These are phyloP conservation scores for Penelope pileata DNA, from an alignment of 2,113 vertebrate genomes.

Conservation along the genomic window DNA sequence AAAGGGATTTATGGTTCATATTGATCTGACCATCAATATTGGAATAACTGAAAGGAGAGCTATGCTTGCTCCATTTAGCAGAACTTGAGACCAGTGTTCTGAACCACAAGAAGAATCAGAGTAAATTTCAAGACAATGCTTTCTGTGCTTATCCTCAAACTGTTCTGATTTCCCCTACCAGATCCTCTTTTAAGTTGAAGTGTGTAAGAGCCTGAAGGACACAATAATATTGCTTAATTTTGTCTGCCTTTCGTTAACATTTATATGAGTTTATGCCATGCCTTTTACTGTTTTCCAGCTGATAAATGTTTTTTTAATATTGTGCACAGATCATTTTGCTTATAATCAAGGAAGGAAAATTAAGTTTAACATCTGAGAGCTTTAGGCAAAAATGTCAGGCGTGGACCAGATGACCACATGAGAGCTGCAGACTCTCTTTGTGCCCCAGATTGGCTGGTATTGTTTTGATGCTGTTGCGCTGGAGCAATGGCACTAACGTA, in stretches of 20 bases:
- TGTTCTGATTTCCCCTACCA: neutral
- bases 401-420: conserved; percentile 39
- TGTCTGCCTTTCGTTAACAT: conserved; percentile 52
- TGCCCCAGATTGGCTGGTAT: conserved; percentile 62
- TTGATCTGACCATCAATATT: neutral
- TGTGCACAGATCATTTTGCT: conserved; percentile 25
- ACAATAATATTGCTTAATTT: neutral
- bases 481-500: conserved; percentile 72
- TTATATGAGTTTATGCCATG: conserved; percentile 14
- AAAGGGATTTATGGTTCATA: neutral
- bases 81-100: neutral
- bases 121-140: neutral
- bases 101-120: neutral
- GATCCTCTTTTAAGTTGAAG: neutral
- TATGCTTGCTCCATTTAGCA: neutral
- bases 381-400: conserved; percentile 24
- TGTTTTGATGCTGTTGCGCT: conserved; percentile 76
- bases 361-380: conserved; percentile 27
- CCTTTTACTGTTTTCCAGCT: conserved; percentile 35
- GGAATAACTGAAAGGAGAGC: neutral
- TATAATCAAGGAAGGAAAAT: conserved; percentile 49
- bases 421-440: neutral
- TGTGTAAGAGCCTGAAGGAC: neutral
- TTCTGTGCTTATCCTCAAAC: neutral
- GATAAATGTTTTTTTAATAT: conserved; percentile 56